Evolutionary conservation across 2,888 invertebrate genomes (phyloP), one percentile per base, ranked within the genome.

Genomic region (Adelognathus sp.): DNA sequence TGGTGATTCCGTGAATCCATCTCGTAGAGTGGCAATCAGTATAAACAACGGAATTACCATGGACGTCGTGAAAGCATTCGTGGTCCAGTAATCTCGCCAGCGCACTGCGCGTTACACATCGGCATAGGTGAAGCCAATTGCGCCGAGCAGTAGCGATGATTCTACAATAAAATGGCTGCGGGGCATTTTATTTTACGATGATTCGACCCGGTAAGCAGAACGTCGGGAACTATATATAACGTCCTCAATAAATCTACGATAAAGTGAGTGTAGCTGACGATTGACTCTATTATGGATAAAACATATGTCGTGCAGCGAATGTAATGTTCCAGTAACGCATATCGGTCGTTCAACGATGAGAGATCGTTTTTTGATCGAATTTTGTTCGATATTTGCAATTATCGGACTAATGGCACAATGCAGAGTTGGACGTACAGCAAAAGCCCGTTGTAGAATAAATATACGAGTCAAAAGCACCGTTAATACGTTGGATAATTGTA

Each of bases 401-500:
- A 72, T 54, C 36, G 54, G 29, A 11, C 24, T 72, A 77, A 67
- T 78, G 54, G 64, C 64, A 18, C 69, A 56, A 61, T 16, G 21
- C 36, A 33, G 29, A 39, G n/a, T 44, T 50, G 29, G 33, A 39
- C 36, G 61, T 44, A 54, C 27, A 16, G 36, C 21, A 36, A n/a
- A 46, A 29, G 5, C 16, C n/a, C n/a, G n/a, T n/a, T n/a, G 50
- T 31, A 54, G 39, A 52, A 52, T 73, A 76, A 73, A 73, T 58
- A 79, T 66, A 64, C 64, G 44, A 71, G 56, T 72, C 70, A 79
- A 63, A 73, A 73, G 56, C 41, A 16, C 58, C 60, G 76, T 81
- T 76, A 81, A 76, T 54, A 66, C 58, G 39, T 71, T 64, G 72
- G 70, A 67, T 79, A 81, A 81, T 81, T 58, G 79, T 58, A 73